Base-by-base conservation (phyloP, 2,113 vertebrate species). In the Atractosteus spatula region DNA sequence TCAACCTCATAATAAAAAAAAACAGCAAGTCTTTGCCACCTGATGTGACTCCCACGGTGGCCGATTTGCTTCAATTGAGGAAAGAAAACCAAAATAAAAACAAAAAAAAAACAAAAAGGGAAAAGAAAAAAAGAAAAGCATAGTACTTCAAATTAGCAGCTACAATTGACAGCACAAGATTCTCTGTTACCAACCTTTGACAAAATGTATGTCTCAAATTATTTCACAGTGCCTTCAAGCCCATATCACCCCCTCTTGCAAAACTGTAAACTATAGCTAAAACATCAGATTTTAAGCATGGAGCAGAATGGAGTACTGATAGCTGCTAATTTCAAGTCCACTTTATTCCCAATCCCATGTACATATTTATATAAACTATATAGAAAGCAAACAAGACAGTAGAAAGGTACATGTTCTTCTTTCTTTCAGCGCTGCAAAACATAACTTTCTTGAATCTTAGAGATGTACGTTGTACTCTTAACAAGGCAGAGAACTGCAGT, bases 301-400 rank as follows among this genome's bases (percentile, higher is more conserved):
- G 70, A 71, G 17, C 17, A 29, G 17, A 29, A 29, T 29, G 1
- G 63, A 14, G 29, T 66, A 84, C 87, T 79, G 78, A 29, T 88
- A 93, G 90, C 89, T 92, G 91, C 88, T 93, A 90, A 91, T 89
- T 88, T 87, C 87, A 76, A 85, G 83, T 85, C 85, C 82, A 84
- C 82, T 87, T 89, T 67, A 83, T 76, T 88, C 85, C 77, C 87
- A 86, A 87, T 90, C 87, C 29, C 11, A 51, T 51, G 8, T 51
- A 51, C 8, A 51, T 51, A 51, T 51, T 51, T 51, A 51, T 51
- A 51, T 51, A 51, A 29, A 29, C 17, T 51, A 51, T 51, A 51
- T 51, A 7, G 4, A 51, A 7, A 7, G 8, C 5, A 51, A 51
- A 51, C 5, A 51, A 51, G 47, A 51, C 47, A 51, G 47, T 51